Evolutionary conservation across 2,888 invertebrate genomes (phyloP).

Genomic region (Pristionchus arcanus): DNA sequence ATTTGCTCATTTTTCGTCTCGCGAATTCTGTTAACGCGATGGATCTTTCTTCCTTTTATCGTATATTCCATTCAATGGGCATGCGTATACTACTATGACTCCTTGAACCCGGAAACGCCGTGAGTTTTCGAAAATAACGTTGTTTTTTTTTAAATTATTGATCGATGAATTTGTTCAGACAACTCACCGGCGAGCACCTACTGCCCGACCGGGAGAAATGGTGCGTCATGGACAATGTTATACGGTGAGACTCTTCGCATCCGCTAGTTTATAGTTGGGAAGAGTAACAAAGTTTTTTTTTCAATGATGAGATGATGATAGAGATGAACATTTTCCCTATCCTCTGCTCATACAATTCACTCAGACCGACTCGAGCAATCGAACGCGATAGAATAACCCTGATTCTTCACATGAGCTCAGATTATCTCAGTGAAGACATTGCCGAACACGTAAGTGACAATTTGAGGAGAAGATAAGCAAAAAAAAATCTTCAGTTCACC

Average conservation of each 20-base stretch:
- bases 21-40: neutral
- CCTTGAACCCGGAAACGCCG: neutral
- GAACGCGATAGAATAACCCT: neutral
- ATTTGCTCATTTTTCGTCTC: neutral
- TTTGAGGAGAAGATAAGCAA: too few relatives aligned
- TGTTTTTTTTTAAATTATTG: too few relatives aligned
- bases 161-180: neutral
- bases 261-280: neutral
- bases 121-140: neutral
- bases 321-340: too few relatives aligned
- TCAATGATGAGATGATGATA: too few relatives aligned
- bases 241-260: neutral
- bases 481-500: too few relatives aligned
- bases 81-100: neutral
- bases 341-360: neutral
- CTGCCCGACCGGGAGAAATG: neutral
- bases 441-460: neutral
- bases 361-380: neutral
- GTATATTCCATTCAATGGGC: neutral
- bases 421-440: neutral
- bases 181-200: neutral
- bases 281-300: too few relatives aligned
- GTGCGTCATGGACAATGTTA: constrained; percentile 1
- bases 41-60: neutral
- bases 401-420: constrained; percentile 35